Evolutionary conservation across 30 jellyfish, hydroid and myxozoan genomes (phyloP), one percentile per base, ranked within the genome.

Genomic region (Aurelia sp.): DNA sequence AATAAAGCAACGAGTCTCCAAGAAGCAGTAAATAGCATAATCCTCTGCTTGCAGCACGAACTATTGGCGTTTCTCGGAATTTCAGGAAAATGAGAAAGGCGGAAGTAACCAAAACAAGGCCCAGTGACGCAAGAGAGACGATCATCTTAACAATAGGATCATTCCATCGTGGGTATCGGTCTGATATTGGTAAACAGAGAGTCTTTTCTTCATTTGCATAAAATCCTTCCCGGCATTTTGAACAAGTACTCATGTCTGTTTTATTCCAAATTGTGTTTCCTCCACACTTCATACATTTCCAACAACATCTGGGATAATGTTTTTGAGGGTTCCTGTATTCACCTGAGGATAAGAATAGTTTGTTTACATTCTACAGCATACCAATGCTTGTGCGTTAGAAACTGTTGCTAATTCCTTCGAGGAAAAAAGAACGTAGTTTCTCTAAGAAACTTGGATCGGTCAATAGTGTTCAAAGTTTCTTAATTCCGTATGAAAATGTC

Each of bases 281-380:
- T 8, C 86, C 84, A 62, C 98, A 93, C 18, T 17, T 50, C 9
- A 33, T 64, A 73, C 98, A 93, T 27, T 73, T 22, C 98, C 98
- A 93, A 59, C 98, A 93, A 83, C 98, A 93, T 64, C 81, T 60
- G 9, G 96, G 92, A 31, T 81, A 60, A 33, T n/a, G 40, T 3
- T 59, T 51, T 47, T 64, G 71, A 60, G 80, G 89, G 17, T 53
- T 63, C 62, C 41, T 71, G n/a, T 78, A 22, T 79, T 65, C 58
- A 5, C 95, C 95, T 85, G 80, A 55, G 33, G 4, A 59, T 10
- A 12, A 21, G 16, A 9, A 44, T 44, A 44, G 55, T 0, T 10
- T 9, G 15, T 27, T 27, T 27, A 27, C 33, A 27, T 2, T 5
- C 8, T 7, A 9, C 15, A 9, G 55, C 55, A 44, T 13, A 44